Conservation (phyloP, 2,113 vertebrate species). For the Pluvialis apricaria region DNA sequence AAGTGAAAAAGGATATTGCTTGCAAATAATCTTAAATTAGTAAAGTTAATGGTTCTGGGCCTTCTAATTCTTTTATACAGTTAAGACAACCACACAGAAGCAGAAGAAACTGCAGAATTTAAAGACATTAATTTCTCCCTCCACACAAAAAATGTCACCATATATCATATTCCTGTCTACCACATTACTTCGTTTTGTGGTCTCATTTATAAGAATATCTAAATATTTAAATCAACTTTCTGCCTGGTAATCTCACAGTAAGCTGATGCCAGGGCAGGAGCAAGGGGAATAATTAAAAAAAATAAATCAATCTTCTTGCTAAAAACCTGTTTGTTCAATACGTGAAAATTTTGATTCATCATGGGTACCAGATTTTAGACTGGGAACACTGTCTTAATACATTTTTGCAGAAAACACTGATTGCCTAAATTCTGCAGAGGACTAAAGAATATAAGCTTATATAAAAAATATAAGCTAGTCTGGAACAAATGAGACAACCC, state of each 20-base stretch:
- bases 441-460: background rate
- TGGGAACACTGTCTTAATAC: background rate
- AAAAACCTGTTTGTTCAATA: background rate
- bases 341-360: background rate
- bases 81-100: background rate
- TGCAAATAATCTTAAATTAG: background rate
- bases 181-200: background rate
- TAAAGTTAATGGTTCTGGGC: background rate
- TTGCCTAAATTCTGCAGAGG: background rate
- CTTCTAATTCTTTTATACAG: background rate
- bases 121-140: background rate
- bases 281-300: background rate
- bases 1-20: background rate
- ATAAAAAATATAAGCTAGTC: background rate
- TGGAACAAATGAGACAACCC: background rate
- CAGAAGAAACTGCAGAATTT: background rate
- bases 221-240: background rate
- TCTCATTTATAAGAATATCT: background rate
- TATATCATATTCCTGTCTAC: background rate
- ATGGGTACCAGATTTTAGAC: background rate
- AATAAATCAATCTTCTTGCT: background rate
- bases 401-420: background rate
- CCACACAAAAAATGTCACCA: background rate
- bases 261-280: background rate
- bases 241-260: background rate